phyloP scores from a whole-genome alignment of 1,140 invertebrate genomes.

The Alviniconcha marisindica region DNA sequence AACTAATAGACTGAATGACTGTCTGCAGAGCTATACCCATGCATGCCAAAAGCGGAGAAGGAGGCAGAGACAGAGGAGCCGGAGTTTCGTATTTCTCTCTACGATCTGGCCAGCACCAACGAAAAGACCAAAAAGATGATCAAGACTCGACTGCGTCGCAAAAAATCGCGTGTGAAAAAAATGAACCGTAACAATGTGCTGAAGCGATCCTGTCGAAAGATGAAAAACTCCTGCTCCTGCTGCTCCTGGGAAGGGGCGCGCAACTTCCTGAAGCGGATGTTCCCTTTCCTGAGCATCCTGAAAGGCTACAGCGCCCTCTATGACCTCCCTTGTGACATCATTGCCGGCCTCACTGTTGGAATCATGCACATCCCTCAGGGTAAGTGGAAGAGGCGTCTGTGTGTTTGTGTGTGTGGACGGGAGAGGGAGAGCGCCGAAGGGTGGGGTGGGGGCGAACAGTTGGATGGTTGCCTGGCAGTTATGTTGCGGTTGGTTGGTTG shows the following conservation, averaged over 20 bases:
- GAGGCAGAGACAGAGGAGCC: constrained; percentile 4
- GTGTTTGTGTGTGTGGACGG: not conserved
- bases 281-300: constrained; percentile 74
- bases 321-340: constrained; percentile 74
- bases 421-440: not conserved
- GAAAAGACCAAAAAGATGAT: constrained; percentile 6
- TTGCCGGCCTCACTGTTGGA: constrained; percentile 78
- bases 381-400: constrained; percentile 55
- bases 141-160: constrained; percentile 30
- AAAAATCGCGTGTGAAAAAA: constrained; percentile 32
- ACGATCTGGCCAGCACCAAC: constrained; percentile 30
- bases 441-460: too few relatives aligned
- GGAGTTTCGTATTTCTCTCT: constrained; percentile 29
- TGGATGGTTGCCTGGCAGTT: too few relatives aligned
- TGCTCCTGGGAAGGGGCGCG: constrained; percentile 47
- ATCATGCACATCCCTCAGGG: constrained; percentile 80
- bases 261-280: constrained; percentile 50
- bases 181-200: constrained; percentile 37
- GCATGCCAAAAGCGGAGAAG: constrained; percentile 25
- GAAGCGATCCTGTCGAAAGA: constrained; percentile 42
- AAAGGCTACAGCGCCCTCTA: constrained; percentile 72
- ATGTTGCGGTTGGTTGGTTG: too few relatives aligned
- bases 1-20: too few relatives aligned
- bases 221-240: constrained; percentile 38
- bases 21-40: constrained; percentile 43